These are phyloP conservation scores for Eunapius fragilis DNA, from an alignment of 37 sponge, comb jelly and placozoan genomes.

Conservation along the genomic window DNA sequence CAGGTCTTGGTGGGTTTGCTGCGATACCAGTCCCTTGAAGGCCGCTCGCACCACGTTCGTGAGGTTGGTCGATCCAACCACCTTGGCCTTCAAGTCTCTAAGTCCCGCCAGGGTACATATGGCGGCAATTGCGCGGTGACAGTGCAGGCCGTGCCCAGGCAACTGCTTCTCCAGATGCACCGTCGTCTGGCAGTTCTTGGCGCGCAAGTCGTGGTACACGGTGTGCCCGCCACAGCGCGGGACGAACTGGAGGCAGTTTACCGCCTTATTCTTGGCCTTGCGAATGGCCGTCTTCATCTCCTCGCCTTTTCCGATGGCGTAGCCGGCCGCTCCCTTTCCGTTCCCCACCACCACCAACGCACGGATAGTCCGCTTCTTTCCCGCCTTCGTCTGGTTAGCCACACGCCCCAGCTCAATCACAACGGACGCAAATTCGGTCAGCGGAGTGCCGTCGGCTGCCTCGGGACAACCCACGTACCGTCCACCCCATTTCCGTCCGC, in stretches of 20 bases:
- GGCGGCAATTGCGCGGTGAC: conserved; percentile 69
- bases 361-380: conserved; percentile 67
- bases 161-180: conserved; percentile 69
- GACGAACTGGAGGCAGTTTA: conserved; percentile 57
- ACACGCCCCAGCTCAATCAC: conserved; percentile 83
- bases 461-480: conserved; percentile 85
- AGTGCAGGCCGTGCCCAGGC: conserved; percentile 68
- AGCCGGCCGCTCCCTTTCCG: conserved; percentile 78
- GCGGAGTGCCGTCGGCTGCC: conserved; percentile 70
- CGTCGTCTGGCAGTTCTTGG: conserved; percentile 61
- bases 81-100: conserved; percentile 71
- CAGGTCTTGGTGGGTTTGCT: conserved; percentile 76
- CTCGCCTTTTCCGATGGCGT: conserved; percentile 68
- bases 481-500: conserved; percentile 66
- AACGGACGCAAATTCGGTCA: conserved; percentile 63
- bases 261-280: conserved; percentile 88
- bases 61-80: conserved; percentile 81
- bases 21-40: conserved; percentile 69
- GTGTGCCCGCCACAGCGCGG: conserved; percentile 84
- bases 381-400: conserved; percentile 66
- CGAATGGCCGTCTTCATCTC: conserved; percentile 54
- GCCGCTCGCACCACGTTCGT: conserved; percentile 81
- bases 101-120: conserved; percentile 84
- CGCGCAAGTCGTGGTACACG: conserved; percentile 77
- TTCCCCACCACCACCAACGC: conserved; percentile 87